phyloP scores from a whole-genome alignment of 2,888 invertebrate species.

The Leucophenga montana region DNA sequence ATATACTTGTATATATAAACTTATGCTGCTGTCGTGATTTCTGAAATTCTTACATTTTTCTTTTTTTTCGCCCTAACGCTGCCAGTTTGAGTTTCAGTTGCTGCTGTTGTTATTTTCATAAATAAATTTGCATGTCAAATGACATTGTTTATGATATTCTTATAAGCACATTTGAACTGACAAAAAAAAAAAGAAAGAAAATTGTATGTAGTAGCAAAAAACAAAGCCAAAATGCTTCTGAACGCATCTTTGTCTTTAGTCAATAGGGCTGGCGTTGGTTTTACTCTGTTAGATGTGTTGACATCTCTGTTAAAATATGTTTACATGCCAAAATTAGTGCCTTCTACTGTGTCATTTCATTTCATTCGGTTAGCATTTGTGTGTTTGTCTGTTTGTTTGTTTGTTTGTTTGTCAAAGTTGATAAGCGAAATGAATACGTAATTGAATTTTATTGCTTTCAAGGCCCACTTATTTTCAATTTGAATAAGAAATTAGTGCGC shows the following conservation, averaged over 20 bases:
- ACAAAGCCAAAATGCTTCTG: background rate
- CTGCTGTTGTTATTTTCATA: slow-evolving; percentile 60
- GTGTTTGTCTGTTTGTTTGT: slow-evolving; percentile 39
- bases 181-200: background rate
- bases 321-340: slow-evolving; percentile 62
- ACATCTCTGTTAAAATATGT: slow-evolving; percentile 67
- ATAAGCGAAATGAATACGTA: slow-evolving; percentile 66
- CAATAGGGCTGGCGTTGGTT: background rate
- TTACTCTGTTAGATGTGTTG: slow-evolving; percentile 39
- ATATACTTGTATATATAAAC: slow-evolving; percentile 16
- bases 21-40: slow-evolving; percentile 31
- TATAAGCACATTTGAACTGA: slow-evolving; percentile 41
- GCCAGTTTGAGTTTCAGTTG: slow-evolving; percentile 33
- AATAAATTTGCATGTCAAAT: slow-evolving; percentile 67
- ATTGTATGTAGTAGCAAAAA: background rate
- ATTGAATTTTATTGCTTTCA: slow-evolving; percentile 53
- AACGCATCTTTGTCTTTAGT: background rate
- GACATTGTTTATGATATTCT: slow-evolving; percentile 66
- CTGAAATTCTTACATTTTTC: slow-evolving; percentile 47
- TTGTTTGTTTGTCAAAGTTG: slow-evolving; percentile 49
- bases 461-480: slow-evolving; percentile 42
- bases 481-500: slow-evolving; percentile 45
- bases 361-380: slow-evolving; percentile 26
- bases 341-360: background rate
- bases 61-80: slow-evolving; percentile 28